Base-by-base conservation (phyloP, 2,797 vertebrate genomes). In the Smutsia gigantea region DNA sequence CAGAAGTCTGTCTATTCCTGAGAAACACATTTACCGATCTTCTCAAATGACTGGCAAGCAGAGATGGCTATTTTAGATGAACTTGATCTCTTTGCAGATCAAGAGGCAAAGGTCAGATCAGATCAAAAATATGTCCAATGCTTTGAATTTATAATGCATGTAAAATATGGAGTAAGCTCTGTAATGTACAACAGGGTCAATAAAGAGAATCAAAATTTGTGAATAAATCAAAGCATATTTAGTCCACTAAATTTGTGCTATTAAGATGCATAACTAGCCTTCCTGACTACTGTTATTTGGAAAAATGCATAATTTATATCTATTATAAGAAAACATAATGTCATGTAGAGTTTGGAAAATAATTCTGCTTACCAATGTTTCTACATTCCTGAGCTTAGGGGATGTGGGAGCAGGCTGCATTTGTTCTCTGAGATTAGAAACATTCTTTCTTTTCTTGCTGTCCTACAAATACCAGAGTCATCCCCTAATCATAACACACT, bases 91-190 rank as follows among this genome's bases (percentile, higher is more conserved):
- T 88, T 74, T 21, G 7, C 10, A 59, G 74, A 85, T 53, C 42
- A 85, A 95, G 72, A 81, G 29, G 5, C 29, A 46, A 46, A 46
- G 46, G 11, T 46, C 46, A 46, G 46, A 46, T 12, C 46, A 46
- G 11, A 46, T 46, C 11, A 46, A 46, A 46, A 46, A 46, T 46
- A 46, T 92, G 93, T 68, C 55, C 46, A 90, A 78, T 84, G 92
- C 81, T 96, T 84, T 92, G 23, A 90, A 93, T 92, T 90, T 87
- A 94, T 82, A 96, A 92, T 93, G 51, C 27, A 83, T 29, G 4
- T n/a, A 87, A 91, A 83, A 89, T 89, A 64, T 5, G 37, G 4
- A 94, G 7, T 64, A 12, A 91, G 88, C 42, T 61, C 12, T 64
- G 1, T 57, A 96, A 95, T 92, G 27, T 42, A 27, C 25, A 71